Percentiles rank a stretch among this genome's conserved stretches.
Evolutionary conservation across 1,140 invertebrate genomes (phyloP).

Genomic region (Drosophila subobscura): DNA sequence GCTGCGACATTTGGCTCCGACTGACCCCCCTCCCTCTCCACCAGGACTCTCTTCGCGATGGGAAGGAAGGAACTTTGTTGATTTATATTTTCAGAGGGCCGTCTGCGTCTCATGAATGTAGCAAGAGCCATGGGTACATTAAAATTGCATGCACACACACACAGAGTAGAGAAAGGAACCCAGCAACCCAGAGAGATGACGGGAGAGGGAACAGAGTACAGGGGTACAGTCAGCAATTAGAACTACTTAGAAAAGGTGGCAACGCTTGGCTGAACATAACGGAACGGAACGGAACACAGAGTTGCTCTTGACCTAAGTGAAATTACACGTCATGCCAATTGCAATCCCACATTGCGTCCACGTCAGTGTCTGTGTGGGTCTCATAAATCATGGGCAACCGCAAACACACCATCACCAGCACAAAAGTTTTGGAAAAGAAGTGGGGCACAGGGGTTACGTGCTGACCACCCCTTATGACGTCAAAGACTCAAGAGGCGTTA

Average conservation of each 20-base stretch:
- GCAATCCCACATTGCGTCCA: constrained; percentile 25
- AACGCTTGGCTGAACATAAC: background rate
- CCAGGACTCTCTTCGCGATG: background rate
- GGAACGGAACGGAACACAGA: background rate
- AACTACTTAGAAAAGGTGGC: constrained; percentile 13
- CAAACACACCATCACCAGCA: background rate
- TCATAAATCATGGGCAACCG: constrained; percentile 55
- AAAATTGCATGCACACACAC: constrained; percentile 76
- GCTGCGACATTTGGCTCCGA: constrained; percentile 37
- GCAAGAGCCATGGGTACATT: constrained; percentile 61
- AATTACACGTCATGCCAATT: constrained; percentile 24
- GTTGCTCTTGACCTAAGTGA: constrained; percentile 11
- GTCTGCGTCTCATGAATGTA: constrained; percentile 65
- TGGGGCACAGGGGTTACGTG: background rate
- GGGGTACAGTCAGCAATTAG: constrained; percentile 62
- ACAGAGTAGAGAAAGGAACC: constrained; percentile 48
- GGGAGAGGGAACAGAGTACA: background rate
- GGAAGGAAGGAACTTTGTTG: constrained; percentile 65
- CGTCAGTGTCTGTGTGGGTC: constrained; percentile 33
- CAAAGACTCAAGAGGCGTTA: constrained; percentile 54
- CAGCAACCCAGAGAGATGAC: constrained; percentile 1
- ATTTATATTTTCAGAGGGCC: constrained; percentile 67
- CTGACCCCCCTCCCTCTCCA: constrained; percentile 5
- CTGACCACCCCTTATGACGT: constrained; percentile 41
- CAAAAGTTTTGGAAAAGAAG: constrained; percentile 8